Evolutionary conservation across 2,888 invertebrate species (phyloP).

Genomic region (Gisinianus flammeolus): DNA sequence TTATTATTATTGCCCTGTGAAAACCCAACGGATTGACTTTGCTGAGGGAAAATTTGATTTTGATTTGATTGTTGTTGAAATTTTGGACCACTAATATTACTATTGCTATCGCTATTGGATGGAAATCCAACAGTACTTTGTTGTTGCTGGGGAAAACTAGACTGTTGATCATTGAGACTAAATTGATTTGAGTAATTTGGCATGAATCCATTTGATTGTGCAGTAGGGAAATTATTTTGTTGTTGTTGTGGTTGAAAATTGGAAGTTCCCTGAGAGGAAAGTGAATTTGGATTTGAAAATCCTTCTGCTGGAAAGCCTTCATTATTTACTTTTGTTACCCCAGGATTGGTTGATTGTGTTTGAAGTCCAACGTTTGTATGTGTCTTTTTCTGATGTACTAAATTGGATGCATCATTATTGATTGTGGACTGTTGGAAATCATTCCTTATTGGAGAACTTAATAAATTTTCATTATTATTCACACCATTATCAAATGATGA

Average conservation of each 20-base stretch:
- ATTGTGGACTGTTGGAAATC: no score
- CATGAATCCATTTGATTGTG: neutral
- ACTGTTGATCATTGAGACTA: neutral
- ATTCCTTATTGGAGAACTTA: no score
- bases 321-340: neutral
- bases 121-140: neutral
- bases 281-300: neutral
- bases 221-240: neutral
- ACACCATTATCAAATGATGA: neutral
- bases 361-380: neutral
- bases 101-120: neutral
- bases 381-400: neutral
- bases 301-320: neutral
- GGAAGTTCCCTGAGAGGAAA: no score
- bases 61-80: neutral
- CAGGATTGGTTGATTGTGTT: neutral
- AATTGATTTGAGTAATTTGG: neutral
- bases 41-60: neutral
- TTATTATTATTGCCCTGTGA: neutral
- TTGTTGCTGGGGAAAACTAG: neutral
- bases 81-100: neutral
- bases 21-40: neutral
- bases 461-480: neutral
- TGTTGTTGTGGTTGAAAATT: constrained; percentile 11
- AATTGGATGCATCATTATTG: no score